These are phyloP conservation scores for Ophraella communa DNA, from an alignment of 2,888 invertebrate species.

Conservation along the genomic window DNA sequence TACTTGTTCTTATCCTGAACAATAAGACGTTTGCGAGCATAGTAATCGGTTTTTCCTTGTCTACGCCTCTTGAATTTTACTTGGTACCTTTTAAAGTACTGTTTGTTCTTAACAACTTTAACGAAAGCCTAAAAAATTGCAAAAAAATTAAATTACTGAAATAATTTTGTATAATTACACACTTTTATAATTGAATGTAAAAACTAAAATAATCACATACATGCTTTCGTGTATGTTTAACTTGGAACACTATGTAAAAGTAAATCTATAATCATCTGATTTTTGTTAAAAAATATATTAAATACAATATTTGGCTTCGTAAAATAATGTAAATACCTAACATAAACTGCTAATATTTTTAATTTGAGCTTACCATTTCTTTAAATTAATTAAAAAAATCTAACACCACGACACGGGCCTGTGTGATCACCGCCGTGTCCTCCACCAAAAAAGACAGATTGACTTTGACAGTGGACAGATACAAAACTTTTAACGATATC, in stretches of 20 bases:
- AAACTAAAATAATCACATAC: too few relatives aligned
- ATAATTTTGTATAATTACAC: not conserved
- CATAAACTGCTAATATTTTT: conserved; percentile 29
- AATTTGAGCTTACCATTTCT: conserved; percentile 52
- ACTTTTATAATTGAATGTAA: not conserved
- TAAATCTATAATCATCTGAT: conserved; percentile 1
- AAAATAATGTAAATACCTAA: not conserved
- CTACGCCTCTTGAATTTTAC: conserved; percentile 97
- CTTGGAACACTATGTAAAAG: too few relatives aligned
- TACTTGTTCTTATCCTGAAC: conserved; percentile 99
- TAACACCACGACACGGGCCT: not conserved
- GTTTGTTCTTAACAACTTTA: conserved; percentile 99
- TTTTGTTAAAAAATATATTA: not conserved
- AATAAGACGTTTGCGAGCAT: conserved; percentile 94
- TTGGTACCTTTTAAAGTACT: conserved; percentile 99
- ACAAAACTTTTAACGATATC: not conserved
- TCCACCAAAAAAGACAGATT: not conserved
- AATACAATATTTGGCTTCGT: not conserved
- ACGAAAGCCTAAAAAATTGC: conserved; percentile 82
- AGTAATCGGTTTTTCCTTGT: conserved; percentile 99
- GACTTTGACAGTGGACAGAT: not conserved
- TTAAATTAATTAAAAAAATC: conserved; percentile 42
- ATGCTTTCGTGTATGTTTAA: too few relatives aligned
- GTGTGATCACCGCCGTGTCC: not conserved
- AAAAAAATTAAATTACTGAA: not conserved